Base-by-base conservation (phyloP, 2,888 invertebrate species). In the Papilio protenor region DNA sequence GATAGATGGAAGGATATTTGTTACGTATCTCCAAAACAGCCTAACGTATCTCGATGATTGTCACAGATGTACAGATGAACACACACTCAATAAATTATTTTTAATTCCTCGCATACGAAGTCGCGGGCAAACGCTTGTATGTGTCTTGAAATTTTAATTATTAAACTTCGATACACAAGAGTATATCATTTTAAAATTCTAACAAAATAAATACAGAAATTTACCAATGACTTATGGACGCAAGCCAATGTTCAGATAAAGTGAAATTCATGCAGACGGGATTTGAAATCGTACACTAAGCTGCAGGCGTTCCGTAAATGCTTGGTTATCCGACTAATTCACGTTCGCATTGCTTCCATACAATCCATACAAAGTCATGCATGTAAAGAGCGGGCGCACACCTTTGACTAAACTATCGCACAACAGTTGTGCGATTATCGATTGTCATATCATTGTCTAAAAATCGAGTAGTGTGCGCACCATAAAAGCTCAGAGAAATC, bases 161-260 rank as follows among this genome's bases (percentile, higher is more conserved):
- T 27, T 12, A 12, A 59, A 1, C 1, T 27, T 14, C 33, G 1
- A 16, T 18, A 64, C 18, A 47, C 6, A 49, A 10, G 6, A 49
- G 14, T 47, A 71, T 18, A 2, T 14, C 23, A 23, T 47, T n/a
- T 40, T 59, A 73, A 59, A 59, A 40, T 59, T 21, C 40, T 73
- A 73, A 73, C 33, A 59, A 21, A 45, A 16, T 45, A 5, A 14
- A 73, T 18, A 18, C 33, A 55, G 52, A 49, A 61, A 64, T 77
- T 72, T 27, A 52, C 64, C 45, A 14, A 72, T 73, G 64, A 77
- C 27, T 73, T 66, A 73, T 77, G 73, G 47, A 72, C 64, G 40
- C 18, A 18, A 66, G 72, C 73, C 77, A 77, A 77, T 77, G 55
- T 55, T 55, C 73, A 66, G 66, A 73, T 77, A 73, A 77, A 77